Base-by-base conservation (phyloP, 2,113 vertebrate genomes). In the Pavo muticus region DNA sequence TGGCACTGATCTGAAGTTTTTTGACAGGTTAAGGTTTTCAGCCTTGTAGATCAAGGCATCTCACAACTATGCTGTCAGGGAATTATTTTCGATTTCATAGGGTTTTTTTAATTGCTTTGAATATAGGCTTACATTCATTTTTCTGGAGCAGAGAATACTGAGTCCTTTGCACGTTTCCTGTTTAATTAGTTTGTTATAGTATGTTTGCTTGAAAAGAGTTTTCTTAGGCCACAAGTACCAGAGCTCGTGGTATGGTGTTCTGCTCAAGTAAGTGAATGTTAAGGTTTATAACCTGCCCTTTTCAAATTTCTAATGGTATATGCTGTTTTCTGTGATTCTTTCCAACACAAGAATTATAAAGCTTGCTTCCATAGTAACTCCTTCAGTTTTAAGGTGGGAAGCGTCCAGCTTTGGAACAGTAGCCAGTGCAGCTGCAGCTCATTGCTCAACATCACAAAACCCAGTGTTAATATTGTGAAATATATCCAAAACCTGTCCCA, bases 31-130 rank as follows among this genome's bases (percentile, higher is more conserved):
- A 92, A 93, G 32, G n/a, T 47, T 88, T 95, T 70, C n/a, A 85
- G 64, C 82, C 87, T 95, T 91, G 80, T 92, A 73, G 91, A 92
- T 87, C 80, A 87, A 95, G 93, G 91, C 59, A 61, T 72, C 87
- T 88, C 73, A 63, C 13, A 92, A 40, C 57, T 0, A 0, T 93
- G 65, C 92, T 93, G 91, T 80, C 72, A 56, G 40, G 42, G 61
- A 73, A 48, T 91, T 95, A 27, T 44, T 81, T 93, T 81, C 45
- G 37, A 2, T 67, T 87, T 71, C 11, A 10, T 63, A 18, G 11
- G 6, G 27, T 27, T 8, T 76, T 84, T 50, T 29, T 25, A 73
- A 67, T 90, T 84, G 25, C 57, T 78, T 87, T 96, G 75, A 92
- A 81, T 89, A 30, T 87, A 57, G 52, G 73, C 40, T 92, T 86